Base-by-base conservation (phyloP, 2,888 invertebrate genomes). In the Phlogophora meticulosa region DNA sequence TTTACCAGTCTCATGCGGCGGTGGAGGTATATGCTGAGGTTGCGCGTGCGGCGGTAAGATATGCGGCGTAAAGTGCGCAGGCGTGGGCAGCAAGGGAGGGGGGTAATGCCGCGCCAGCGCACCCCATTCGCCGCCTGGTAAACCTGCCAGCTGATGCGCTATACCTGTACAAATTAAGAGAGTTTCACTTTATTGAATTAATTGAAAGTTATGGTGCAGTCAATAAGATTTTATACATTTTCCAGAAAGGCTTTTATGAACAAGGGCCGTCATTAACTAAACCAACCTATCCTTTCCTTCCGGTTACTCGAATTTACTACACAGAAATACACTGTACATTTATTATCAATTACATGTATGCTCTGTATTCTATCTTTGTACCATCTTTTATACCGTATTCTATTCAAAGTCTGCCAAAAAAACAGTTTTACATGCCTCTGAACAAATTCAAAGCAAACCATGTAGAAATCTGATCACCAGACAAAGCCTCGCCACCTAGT, bases 121-220 rank as follows among this genome's bases (percentile, higher is more conserved):
- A 24, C 97, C 96, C 92, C 96, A 97, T 78, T 96, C 95, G 11
- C 96, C 95, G 0, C 97, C 96, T 11, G 97, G 97, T 78, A 97
- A 93, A 4, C 97, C 97, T 9, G 97, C 97, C 74, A 97, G 87
- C 88, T 97, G 97, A 85, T 97, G 97, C 0, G 97, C 97, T 85
- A 97, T 97, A 77, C 97, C 97, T 97, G 92, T 1, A 72, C 43
- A 72, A 70, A 65, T 13, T 13, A 2, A 56, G 9, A 42, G 11
- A n/a, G n/a, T n/a, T n/a, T n/a, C n/a, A 46, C 4, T 15, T 32
- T 17, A 1, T 0, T 9, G 13, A 5, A 5, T 53, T 0, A 17
- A 45, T 9, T 1, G 9, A 4, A 38, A n/a, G 11, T 67, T 9
- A 36, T 17, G 11, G 7, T 20, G 1, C 10, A n/a, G 2, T 7